phyloP scores from a whole-genome alignment of 2,888 invertebrate genomes.

The Pseudanteris insignis region DNA sequence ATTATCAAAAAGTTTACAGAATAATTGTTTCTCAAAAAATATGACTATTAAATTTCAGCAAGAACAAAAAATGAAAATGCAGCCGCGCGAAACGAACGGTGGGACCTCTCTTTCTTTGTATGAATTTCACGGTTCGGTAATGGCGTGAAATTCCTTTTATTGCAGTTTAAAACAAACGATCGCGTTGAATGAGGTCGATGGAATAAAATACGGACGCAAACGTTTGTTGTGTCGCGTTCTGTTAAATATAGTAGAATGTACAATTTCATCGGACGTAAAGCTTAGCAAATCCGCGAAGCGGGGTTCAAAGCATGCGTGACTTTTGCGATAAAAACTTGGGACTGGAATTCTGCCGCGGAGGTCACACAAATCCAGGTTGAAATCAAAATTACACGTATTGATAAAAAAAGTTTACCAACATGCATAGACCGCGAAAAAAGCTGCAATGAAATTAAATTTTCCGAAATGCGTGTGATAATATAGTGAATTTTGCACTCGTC shows the following conservation, averaged over 20 bases:
- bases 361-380: too few species aligned
- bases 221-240: not conserved
- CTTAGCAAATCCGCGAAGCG: not conserved
- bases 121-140: conserved; percentile 16
- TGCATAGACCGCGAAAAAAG: too few species aligned
- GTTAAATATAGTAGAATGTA: not conserved
- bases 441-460: too few species aligned
- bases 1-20: too few species aligned
- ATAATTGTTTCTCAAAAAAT: too few species aligned
- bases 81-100: conserved; percentile 1
- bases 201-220: conserved; percentile 4
- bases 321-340: not conserved
- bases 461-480: too few species aligned
- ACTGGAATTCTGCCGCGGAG: too few species aligned
- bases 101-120: conserved; percentile 7
- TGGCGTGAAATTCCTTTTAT: conserved; percentile 15
- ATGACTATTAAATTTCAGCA: not conserved
- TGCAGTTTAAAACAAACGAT: conserved; percentile 11
- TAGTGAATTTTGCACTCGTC: too few species aligned
- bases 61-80: conserved; percentile 2
- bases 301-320: not conserved
- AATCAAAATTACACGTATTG: too few species aligned
- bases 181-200: not conserved
- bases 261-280: not conserved
- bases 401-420: too few species aligned